Evolutionary conservation across 2,888 invertebrate genomes (phyloP).

Genomic region (Agonopterix heracliana): DNA sequence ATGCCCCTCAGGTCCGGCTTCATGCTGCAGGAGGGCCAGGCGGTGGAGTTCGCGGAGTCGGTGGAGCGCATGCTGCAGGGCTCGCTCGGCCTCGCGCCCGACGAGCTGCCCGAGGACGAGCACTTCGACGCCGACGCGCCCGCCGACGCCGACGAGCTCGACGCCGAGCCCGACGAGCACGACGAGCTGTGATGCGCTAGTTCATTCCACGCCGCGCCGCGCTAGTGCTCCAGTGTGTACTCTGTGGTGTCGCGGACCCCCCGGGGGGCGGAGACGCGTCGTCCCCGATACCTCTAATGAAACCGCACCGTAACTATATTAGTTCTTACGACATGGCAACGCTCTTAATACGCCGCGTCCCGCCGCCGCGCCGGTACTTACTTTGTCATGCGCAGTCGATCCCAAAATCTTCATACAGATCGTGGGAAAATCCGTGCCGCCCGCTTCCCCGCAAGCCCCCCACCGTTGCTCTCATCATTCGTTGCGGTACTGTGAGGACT

Average conservation of each 20-base stretch:
- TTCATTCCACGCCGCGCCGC: background rate
- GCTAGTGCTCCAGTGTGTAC: background rate
- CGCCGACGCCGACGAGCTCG: constrained; percentile 22
- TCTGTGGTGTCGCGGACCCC: background rate
- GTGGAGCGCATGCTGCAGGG: constrained; percentile 93
- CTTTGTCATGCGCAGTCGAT: too few species aligned
- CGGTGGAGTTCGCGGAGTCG: constrained; percentile 89
- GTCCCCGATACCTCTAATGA: too few species aligned
- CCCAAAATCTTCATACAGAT: too few species aligned
- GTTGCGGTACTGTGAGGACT: too few species aligned
- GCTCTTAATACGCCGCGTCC: too few species aligned
- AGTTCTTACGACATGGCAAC: too few species aligned
- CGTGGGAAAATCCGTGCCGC: too few species aligned
- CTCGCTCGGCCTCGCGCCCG: constrained; percentile 84
- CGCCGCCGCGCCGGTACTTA: too few species aligned
- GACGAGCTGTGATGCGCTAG: constrained; percentile 10
- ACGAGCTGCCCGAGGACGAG: constrained; percentile 65
- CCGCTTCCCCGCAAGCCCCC: too few species aligned
- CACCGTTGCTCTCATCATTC: too few species aligned
- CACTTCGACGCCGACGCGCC: constrained; percentile 17
- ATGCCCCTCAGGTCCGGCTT: constrained; percentile 83
- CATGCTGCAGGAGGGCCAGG: constrained; percentile 80
- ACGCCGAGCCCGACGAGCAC: constrained; percentile 34
- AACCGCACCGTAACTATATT: too few species aligned
- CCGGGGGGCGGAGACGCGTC: background rate